Evolutionary conservation across 2,888 invertebrate genomes (phyloP).

Genomic region (Bombylius major): DNA sequence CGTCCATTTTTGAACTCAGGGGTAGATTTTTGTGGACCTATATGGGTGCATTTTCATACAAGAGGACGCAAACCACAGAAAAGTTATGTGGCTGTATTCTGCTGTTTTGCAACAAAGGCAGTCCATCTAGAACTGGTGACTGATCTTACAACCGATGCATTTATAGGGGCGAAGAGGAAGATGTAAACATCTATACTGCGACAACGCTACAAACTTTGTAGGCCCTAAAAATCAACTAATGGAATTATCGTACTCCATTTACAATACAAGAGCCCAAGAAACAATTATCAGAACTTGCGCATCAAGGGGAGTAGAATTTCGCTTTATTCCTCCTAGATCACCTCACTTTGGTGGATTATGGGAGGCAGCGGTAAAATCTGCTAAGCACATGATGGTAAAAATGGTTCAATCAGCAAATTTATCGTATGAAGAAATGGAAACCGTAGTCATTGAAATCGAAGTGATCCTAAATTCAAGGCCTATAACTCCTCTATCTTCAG

Average conservation of each 20-base stretch:
- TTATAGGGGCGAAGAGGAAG: conserved; percentile 5
- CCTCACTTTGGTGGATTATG: background rate
- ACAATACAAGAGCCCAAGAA: background rate
- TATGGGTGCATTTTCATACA: too few species aligned
- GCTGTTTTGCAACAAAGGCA: too few species aligned
- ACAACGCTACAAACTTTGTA: conserved; percentile 2
- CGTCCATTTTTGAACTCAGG: too few species aligned
- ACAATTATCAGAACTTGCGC: background rate
- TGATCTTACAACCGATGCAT: too few species aligned
- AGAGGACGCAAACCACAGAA: too few species aligned
- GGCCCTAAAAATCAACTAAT: too few species aligned
- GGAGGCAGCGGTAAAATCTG: background rate
- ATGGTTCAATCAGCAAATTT: background rate
- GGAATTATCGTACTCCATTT: background rate
- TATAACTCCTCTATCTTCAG: too few species aligned
- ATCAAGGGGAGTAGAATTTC: background rate
- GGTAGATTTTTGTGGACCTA: too few species aligned
- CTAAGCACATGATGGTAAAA: background rate
- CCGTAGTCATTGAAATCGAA: background rate
- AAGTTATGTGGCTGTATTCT: too few species aligned
- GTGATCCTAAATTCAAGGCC: too few species aligned
- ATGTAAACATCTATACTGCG: conserved; percentile 5
- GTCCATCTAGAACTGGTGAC: too few species aligned
- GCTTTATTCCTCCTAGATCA: background rate
- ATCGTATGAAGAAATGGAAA: background rate